These are phyloP conservation scores for Anguilla japonica DNA, from an alignment of 2,113 vertebrate genomes.

Conservation along the genomic window DNA sequence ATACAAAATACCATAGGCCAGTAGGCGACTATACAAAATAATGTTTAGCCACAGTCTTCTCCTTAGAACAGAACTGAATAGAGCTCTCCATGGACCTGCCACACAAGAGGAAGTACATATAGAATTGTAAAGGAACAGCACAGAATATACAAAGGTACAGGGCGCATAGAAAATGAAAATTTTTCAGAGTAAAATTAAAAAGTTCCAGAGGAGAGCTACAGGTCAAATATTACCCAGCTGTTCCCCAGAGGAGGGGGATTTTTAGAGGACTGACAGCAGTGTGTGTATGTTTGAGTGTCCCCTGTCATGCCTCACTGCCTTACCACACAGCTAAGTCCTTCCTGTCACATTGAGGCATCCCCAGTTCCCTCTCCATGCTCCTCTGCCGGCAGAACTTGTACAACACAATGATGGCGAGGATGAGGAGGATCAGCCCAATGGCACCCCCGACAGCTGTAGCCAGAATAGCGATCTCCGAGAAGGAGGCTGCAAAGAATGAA, in stretches of 20 bases:
- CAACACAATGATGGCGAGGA: conserved; percentile 64
- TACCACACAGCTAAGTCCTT: conserved; percentile 71
- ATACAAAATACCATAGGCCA: too few species aligned
- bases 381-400: conserved; percentile 64
- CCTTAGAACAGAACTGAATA: too few species aligned
- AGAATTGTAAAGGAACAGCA: too few species aligned
- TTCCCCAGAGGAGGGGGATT: neutral
- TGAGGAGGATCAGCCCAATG: conserved; percentile 71
- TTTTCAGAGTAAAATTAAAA: too few species aligned
- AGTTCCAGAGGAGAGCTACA: neutral
- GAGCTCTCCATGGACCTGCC: too few species aligned
- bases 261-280: conserved; percentile 9
- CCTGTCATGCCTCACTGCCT: conserved; percentile 51
- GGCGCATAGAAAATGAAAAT: too few species aligned
- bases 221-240: neutral
- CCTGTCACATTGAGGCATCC: conserved; percentile 35
- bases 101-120: too few species aligned
- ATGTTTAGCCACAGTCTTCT: too few species aligned
- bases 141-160: too few species aligned
- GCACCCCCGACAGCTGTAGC: conserved; percentile 72
- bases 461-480: conserved; percentile 85
- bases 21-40: too few species aligned
- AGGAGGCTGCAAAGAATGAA: conserved; percentile 54
- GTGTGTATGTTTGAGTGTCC: conserved; percentile 28
- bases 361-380: conserved; percentile 37